phyloP scores from a whole-genome alignment of 2,888 invertebrate genomes.

The Antitype chi region DNA sequence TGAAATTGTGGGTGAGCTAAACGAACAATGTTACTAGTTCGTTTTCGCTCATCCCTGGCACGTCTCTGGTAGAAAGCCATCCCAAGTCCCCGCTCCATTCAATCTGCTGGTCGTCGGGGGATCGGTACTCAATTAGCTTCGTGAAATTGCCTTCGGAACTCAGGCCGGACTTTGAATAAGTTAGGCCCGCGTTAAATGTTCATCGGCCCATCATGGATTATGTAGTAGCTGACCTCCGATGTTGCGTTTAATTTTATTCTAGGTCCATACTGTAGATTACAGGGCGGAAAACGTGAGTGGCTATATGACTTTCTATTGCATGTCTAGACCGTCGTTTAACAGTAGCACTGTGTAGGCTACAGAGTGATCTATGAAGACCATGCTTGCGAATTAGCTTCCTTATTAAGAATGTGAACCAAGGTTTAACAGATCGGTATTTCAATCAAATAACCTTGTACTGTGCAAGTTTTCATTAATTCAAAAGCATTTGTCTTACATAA shows the following conservation, averaged over 20 bases:
- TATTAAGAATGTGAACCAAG: not conserved
- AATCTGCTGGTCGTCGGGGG: slow-evolving; percentile 52
- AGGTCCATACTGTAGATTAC: not conserved
- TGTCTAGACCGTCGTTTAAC: not conserved
- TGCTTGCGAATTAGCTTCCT: not conserved
- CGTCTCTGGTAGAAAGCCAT: not conserved
- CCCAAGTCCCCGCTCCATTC: slow-evolving; percentile 21
- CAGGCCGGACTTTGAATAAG: slow-evolving; percentile 67
- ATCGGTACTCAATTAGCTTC: slow-evolving; percentile 64
- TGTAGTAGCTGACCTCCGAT: slow-evolving; percentile 11
- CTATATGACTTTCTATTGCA: not conserved
- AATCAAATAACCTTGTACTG: not conserved
- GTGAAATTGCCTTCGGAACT: slow-evolving; percentile 63
- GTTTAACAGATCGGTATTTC: not conserved
- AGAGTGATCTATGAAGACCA: not conserved
- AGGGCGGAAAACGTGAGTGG: no score
- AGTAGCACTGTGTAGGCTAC: not conserved
- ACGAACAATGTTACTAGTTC: not conserved
- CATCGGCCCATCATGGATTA: slow-evolving; percentile 34
- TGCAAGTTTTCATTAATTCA: not conserved
- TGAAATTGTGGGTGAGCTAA: not conserved
- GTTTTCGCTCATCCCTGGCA: slow-evolving; percentile 4
- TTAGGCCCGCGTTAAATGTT: slow-evolving; percentile 60
- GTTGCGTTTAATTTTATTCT: slow-evolving; percentile 25
- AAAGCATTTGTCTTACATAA: not conserved